Percentiles rank a stretch among this genome's conserved stretches.
Evolutionary conservation across 2,113 vertebrate species (phyloP).

Genomic region (Muscicapa adusta): DNA sequence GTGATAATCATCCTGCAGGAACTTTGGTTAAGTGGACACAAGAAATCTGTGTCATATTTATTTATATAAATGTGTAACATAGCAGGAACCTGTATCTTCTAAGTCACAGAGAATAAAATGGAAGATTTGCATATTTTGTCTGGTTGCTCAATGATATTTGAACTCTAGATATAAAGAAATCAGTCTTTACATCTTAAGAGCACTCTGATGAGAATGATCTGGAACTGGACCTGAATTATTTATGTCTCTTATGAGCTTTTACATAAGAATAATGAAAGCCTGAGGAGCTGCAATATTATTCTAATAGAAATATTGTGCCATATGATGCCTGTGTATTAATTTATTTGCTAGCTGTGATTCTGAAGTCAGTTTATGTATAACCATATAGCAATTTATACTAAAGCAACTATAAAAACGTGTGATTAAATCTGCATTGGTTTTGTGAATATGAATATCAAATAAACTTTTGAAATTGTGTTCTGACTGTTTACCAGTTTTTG

Average conservation of each 20-base stretch:
- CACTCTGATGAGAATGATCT: not conserved
- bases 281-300: not conserved
- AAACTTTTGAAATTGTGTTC: not conserved
- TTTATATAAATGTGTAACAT: not conserved
- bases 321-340: not conserved
- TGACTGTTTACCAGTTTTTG: not conserved
- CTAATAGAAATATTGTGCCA: not conserved
- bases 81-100: not conserved
- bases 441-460: not conserved
- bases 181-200: not conserved
- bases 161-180: not conserved
- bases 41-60: not conserved
- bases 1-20: not conserved
- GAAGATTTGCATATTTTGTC: not conserved
- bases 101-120: not conserved
- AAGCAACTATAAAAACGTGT: not conserved
- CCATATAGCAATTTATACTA: not conserved
- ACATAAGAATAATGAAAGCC: not conserved
- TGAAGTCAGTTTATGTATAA: not conserved
- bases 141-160: not conserved
- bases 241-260: not conserved
- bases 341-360: not conserved
- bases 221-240: not conserved
- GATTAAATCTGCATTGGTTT: not conserved
- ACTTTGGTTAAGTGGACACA: not conserved